A percentile compares a stretch with the other conserved stretches of the same genome.
Conservation (phyloP, 2,113 vertebrate species). For the Ivindomyrus marchei region DNA sequence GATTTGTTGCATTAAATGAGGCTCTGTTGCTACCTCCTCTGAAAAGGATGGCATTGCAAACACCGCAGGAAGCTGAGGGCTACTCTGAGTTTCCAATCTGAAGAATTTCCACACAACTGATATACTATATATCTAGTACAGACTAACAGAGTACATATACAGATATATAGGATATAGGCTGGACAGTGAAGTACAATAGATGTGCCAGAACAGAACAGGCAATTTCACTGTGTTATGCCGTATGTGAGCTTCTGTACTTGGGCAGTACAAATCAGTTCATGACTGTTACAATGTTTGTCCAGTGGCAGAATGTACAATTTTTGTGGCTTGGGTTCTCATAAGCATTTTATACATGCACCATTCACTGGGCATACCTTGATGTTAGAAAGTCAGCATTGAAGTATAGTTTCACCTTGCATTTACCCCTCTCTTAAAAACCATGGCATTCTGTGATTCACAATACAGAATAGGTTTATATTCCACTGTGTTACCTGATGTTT, state of each 20-base stretch:
- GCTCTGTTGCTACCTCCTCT: background rate
- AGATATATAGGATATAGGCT: background rate
- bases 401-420: background rate
- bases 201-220: background rate
- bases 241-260: background rate
- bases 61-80: background rate
- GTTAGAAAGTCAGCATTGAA: background rate
- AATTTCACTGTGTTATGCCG: background rate
- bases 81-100: background rate
- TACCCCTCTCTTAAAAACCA: background rate
- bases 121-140: background rate
- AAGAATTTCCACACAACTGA: background rate
- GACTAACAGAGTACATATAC: background rate
- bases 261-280: background rate
- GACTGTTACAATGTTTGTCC: background rate
- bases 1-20: background rate
- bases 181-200: background rate
- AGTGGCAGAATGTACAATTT: background rate
- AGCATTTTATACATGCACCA: background rate
- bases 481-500: background rate
- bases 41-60: background rate
- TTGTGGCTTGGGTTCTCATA: background rate
- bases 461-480: background rate
- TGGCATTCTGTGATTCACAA: background rate
- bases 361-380: background rate